phyloP scores from a whole-genome alignment of 2,888 invertebrate genomes.

The Sisyra nigra region DNA sequence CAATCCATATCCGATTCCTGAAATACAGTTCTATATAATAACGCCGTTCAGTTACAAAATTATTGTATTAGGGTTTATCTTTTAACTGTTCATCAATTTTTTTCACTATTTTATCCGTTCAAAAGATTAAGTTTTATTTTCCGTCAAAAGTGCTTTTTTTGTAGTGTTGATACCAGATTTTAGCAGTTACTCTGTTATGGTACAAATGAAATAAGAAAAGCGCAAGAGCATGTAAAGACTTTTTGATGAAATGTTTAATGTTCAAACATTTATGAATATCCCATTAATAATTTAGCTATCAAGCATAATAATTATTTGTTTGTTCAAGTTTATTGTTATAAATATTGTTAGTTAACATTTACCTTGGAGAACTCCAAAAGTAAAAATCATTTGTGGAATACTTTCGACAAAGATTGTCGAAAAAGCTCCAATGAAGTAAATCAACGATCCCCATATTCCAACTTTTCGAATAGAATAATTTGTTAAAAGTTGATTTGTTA shows the following conservation, averaged over 20 bases:
- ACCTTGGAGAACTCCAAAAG: slow-evolving; percentile 49
- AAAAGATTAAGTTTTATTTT: no score
- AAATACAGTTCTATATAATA: slow-evolving; percentile 10
- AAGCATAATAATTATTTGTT: no score
- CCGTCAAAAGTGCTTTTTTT: no score
- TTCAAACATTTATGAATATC: no score
- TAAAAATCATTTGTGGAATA: slow-evolving; percentile 42
- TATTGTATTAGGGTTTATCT: no score
- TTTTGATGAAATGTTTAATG: no score
- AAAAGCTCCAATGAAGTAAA: slow-evolving; percentile 45
- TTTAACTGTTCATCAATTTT: no score
- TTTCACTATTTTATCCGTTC: no score
- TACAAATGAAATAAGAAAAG: not conserved
- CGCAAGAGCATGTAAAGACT: not conserved
- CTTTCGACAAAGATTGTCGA: slow-evolving; percentile 43
- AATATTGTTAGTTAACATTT: not conserved
- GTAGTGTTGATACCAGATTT: not conserved
- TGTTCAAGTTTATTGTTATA: not conserved
- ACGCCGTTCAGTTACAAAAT: not conserved
- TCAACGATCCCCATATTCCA: slow-evolving; percentile 43
- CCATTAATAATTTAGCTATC: no score
- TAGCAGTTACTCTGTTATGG: not conserved
- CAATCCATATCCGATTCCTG: slow-evolving; percentile 55
- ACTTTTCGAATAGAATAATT: slow-evolving; percentile 48
- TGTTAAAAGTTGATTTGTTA: slow-evolving; percentile 48